phyloP scores from a whole-genome alignment of 2,797 vertebrate genomes.

The Anisognathus igniventris region DNA sequence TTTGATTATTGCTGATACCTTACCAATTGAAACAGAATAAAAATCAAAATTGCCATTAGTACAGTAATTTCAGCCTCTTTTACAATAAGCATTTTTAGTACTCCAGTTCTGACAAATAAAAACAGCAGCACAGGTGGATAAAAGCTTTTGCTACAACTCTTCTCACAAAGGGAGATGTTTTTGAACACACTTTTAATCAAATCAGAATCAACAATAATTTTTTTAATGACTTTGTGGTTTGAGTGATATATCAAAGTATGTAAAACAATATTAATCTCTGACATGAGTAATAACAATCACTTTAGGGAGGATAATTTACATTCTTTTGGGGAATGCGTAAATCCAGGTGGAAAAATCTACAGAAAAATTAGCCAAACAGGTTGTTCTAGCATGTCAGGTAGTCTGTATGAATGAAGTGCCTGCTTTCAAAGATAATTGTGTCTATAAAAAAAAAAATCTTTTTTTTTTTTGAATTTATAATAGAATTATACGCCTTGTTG shows the following conservation, averaged over 20 bases:
- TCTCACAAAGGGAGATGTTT: neutral
- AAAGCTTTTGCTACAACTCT: neutral
- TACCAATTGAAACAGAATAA: neutral
- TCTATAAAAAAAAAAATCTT: neutral
- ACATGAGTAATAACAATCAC: neutral
- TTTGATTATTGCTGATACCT: neutral
- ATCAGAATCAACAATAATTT: neutral
- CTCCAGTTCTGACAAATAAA: neutral
- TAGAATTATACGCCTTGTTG: neutral
- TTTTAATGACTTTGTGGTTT: neutral
- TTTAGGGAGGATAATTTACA: neutral
- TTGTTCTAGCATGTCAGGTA: neutral
- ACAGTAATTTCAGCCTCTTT: neutral
- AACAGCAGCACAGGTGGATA: neutral
- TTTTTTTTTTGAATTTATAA: neutral
- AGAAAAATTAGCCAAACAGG: neutral
- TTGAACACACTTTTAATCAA: neutral
- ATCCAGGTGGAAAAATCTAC: neutral
- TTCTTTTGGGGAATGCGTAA: neutral
- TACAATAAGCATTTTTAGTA: neutral
- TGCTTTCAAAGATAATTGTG: constrained; percentile 1
- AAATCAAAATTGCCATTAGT: neutral
- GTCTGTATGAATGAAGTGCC: neutral
- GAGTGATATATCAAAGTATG: neutral
- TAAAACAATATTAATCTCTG: neutral